Percentiles rank a stretch among this genome's conserved stretches.
These are phyloP conservation scores for Microctonus hyperodae DNA, from an alignment of 2,888 invertebrate species.

Conservation along the genomic window DNA sequence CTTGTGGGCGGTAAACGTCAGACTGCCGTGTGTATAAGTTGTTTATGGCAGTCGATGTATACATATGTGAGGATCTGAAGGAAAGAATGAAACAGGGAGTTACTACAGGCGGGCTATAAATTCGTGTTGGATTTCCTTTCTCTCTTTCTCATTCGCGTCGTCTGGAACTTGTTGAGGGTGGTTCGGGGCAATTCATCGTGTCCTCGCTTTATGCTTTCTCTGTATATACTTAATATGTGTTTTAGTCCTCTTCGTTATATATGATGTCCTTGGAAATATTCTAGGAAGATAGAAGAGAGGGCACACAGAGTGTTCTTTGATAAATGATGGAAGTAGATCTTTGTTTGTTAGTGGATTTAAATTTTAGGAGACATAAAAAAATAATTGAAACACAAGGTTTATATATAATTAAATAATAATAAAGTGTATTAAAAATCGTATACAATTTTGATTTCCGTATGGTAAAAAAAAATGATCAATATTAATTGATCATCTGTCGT, in stretches of 20 bases:
- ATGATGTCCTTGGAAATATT: not conserved
- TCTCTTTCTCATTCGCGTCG: conserved; percentile 14
- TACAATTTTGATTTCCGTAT: conserved; percentile 59
- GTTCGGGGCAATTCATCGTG: conserved; percentile 26
- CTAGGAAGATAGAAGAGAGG: conserved; percentile 4
- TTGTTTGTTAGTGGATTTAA: not conserved
- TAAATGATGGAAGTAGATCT: conserved; percentile 22
- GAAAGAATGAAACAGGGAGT: conserved; percentile 22
- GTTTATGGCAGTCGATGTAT: conserved; percentile 53
- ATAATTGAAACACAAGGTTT: conserved; percentile 38
- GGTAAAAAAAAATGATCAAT: conserved; percentile 17
- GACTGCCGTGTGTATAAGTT: conserved; percentile 47
- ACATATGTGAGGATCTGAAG: conserved; percentile 38
- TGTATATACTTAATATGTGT: not conserved
- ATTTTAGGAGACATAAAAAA: conserved; percentile 17
- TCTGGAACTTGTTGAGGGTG: conserved; percentile 29
- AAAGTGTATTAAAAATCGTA: conserved; percentile 62
- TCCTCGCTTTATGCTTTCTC: not conserved
- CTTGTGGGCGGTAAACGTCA: conserved; percentile 44
- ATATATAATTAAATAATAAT: conserved; percentile 59
- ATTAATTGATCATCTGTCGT: not conserved
- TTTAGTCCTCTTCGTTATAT: conserved; percentile 6
- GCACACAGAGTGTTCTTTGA: conserved; percentile 10
- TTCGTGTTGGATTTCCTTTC: conserved; percentile 16
- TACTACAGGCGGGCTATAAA: conserved; percentile 28